Evolutionary conservation across 1,140 invertebrate genomes (phyloP).

Genomic region (Psix sp.): DNA sequence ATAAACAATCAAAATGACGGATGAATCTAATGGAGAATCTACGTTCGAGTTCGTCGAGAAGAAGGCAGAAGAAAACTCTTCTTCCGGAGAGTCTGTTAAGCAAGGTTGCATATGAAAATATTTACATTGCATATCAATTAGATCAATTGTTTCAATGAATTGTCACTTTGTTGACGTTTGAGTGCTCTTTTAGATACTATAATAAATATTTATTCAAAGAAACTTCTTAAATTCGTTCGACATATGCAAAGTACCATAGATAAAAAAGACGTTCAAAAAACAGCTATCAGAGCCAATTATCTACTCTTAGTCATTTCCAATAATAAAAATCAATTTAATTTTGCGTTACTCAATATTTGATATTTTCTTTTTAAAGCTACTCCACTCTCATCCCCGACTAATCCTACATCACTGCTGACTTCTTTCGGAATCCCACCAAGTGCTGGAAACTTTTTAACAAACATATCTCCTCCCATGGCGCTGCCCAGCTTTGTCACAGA

Average conservation of each 20-base stretch:
- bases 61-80: slow-evolving; percentile 65
- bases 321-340: no score
- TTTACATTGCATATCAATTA: slow-evolving; percentile 32
- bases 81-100: slow-evolving; percentile 64
- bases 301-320: no score
- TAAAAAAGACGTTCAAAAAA: no score
- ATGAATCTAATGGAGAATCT: slow-evolving; percentile 78
- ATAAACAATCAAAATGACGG: slow-evolving; percentile 64
- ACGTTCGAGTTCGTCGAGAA: slow-evolving; percentile 78
- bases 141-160: no score
- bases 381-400: slow-evolving; percentile 2
- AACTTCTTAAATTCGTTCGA: no score
- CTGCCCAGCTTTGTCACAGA: slow-evolving; percentile 75
- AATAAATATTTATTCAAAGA: no score
- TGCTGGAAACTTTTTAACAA: slow-evolving; percentile 70
- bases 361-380: not conserved
- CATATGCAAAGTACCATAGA: no score
- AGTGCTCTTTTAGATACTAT: no score
- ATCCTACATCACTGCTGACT: slow-evolving; percentile 62
- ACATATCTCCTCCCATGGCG: slow-evolving; percentile 74
- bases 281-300: no score
- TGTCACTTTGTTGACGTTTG: no score
- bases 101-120: slow-evolving; percentile 65
- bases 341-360: no score
- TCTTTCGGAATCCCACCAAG: slow-evolving; percentile 60